Evolutionary conservation across 2,888 invertebrate species (phyloP).

Genomic region (Ormyrus thymus): DNA sequence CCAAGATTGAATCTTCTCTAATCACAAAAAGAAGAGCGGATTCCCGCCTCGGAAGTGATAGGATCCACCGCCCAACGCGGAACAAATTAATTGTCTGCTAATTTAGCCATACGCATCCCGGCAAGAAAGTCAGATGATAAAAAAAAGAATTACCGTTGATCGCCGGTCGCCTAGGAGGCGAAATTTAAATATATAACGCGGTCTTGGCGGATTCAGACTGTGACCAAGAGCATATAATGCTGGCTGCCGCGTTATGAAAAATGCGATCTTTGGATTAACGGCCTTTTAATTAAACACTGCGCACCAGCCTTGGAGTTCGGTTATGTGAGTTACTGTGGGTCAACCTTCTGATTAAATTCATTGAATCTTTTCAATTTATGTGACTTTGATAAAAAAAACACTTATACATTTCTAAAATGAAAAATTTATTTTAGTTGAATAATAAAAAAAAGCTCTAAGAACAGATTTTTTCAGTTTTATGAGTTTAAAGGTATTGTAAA

Average conservation of each 20-base stretch:
- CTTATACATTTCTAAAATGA: too few species aligned
- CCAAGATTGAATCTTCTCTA: too few species aligned
- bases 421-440: too few species aligned
- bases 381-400: too few species aligned
- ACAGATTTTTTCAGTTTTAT: too few species aligned
- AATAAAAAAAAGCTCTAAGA: too few species aligned
- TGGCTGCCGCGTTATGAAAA: constrained; percentile 56
- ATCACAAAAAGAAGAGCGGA: too few species aligned
- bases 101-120: constrained; percentile 21
- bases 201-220: constrained; percentile 69
- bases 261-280: constrained; percentile 65
- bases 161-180: constrained; percentile 45
- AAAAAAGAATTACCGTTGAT: constrained; percentile 42
- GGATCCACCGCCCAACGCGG: constrained; percentile 25
- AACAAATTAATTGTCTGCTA: constrained; percentile 44
- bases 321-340: neutral
- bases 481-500: too few species aligned
- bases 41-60: constrained; percentile 19
- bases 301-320: neutral
- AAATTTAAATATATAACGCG: constrained; percentile 63
- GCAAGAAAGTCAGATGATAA: neutral
- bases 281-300: constrained; percentile 66
- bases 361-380: neutral
- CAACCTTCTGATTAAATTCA: constrained; percentile 27
- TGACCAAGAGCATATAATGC: constrained; percentile 61